These are phyloP conservation scores for Crotalus viridis DNA, from an alignment of 2,113 vertebrate species.

Conservation along the genomic window DNA sequence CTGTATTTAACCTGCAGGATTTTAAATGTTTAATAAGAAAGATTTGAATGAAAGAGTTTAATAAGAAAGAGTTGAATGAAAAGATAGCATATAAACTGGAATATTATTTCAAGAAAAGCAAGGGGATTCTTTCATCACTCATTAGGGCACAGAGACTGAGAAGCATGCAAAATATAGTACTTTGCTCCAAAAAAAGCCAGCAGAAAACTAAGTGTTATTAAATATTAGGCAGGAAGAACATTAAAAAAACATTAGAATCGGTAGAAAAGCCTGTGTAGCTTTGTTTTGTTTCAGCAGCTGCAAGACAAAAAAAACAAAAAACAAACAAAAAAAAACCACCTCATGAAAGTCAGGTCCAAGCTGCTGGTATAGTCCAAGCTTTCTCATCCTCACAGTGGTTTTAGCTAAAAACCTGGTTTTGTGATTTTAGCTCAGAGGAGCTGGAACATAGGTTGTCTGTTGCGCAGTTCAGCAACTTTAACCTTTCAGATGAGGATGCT, in stretches of 20 bases:
- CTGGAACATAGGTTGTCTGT: neutral
- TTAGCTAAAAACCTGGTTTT: neutral
- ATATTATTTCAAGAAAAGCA: neutral
- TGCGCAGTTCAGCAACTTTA: neutral
- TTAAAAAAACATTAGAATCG: neutral
- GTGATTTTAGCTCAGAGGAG: neutral
- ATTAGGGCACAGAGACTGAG: neutral
- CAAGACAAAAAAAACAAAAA: neutral
- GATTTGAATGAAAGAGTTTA: neutral
- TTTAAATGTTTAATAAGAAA: neutral
- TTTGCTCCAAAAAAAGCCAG: neutral
- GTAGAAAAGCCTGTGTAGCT: neutral
- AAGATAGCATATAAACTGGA: neutral
- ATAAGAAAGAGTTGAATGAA: neutral
- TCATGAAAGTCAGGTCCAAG: neutral
- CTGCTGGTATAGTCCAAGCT: neutral
- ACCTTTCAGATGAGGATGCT: neutral
- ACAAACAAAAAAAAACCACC: too few species aligned
- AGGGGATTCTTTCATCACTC: neutral
- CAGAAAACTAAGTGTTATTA: too few species aligned
- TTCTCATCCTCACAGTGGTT: neutral
- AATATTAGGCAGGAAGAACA: neutral
- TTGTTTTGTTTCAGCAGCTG: neutral
- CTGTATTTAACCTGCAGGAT: neutral
- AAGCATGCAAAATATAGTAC: neutral